Evolutionary conservation across 2,888 invertebrate species (phyloP).

Genomic region (Acholoe squamosa): DNA sequence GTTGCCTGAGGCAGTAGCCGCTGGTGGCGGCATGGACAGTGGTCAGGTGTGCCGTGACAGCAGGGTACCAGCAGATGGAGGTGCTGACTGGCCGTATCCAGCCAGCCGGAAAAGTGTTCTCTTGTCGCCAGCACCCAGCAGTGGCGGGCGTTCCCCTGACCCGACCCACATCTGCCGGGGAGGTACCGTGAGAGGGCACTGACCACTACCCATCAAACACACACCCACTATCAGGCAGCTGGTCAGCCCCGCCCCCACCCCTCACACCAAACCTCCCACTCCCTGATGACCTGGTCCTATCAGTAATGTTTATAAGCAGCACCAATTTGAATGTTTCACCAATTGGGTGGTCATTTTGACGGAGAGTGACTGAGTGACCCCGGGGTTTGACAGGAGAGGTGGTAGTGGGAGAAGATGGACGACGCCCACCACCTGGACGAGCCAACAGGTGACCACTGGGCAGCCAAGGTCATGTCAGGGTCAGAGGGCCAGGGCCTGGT

Average conservation of each 20-base stretch:
- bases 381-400: background rate
- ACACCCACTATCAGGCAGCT: slow-evolving; percentile 25
- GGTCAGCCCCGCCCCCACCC: slow-evolving; percentile 42
- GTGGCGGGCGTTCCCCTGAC: background rate
- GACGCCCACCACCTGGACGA: background rate
- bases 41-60: background rate
- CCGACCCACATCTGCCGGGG: slow-evolving; percentile 4
- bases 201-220: background rate
- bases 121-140: background rate
- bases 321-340: slow-evolving; percentile 54
- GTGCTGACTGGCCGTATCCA: background rate
- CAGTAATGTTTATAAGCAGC: slow-evolving; percentile 52
- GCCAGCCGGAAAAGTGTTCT: slow-evolving; percentile 2
- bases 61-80: slow-evolving; percentile 18
- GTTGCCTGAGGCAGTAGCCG: background rate
- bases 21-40: background rate
- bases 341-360: slow-evolving; percentile 44
- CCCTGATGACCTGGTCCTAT: background rate
- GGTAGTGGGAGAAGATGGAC: too few species aligned
- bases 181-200: background rate
- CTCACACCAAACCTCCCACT: background rate
- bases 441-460: slow-evolving; percentile 43
- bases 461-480: slow-evolving; percentile 26
- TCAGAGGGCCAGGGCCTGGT: slow-evolving; percentile 31
- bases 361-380: slow-evolving; percentile 22